Evolutionary conservation across 2,113 vertebrate species (phyloP).

Genomic region (Scopus umbretta): DNA sequence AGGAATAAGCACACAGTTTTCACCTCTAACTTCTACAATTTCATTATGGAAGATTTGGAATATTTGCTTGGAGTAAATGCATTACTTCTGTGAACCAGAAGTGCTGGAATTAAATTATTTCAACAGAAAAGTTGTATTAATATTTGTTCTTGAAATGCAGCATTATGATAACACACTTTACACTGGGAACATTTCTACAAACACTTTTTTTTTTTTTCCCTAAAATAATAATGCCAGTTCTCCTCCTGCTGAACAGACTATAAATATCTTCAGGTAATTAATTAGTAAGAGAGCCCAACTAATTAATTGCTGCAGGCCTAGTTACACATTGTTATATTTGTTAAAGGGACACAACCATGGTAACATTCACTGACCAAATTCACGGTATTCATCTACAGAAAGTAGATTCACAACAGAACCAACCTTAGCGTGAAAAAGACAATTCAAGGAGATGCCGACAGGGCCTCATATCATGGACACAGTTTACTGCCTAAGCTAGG

Average conservation of each 20-base stretch:
- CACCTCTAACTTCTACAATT: not conserved
- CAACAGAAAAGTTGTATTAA: not conserved
- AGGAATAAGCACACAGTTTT: not conserved
- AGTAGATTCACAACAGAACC: not conserved
- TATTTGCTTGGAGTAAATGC: not conserved
- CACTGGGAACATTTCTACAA: not conserved
- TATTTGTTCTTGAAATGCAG: not conserved
- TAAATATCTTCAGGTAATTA: constrained; percentile 17
- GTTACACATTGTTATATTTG: not conserved
- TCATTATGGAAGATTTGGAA: not conserved
- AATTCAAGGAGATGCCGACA: not conserved
- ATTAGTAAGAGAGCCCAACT: not conserved
- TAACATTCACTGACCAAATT: not conserved
- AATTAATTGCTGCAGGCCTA: constrained; percentile 10
- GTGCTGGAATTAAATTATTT: not conserved
- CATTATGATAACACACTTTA: not conserved
- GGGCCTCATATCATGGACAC: not conserved
- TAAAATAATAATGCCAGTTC: not conserved
- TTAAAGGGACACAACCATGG: not conserved
- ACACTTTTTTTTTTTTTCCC: not conserved
- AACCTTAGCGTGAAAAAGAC: not conserved
- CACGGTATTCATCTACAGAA: not conserved
- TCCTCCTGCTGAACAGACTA: not conserved
- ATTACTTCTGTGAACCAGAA: not conserved
- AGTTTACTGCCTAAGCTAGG: not conserved